Base-by-base conservation (phyloP, 2,888 invertebrate genomes). In the Cantharis rustica region DNA sequence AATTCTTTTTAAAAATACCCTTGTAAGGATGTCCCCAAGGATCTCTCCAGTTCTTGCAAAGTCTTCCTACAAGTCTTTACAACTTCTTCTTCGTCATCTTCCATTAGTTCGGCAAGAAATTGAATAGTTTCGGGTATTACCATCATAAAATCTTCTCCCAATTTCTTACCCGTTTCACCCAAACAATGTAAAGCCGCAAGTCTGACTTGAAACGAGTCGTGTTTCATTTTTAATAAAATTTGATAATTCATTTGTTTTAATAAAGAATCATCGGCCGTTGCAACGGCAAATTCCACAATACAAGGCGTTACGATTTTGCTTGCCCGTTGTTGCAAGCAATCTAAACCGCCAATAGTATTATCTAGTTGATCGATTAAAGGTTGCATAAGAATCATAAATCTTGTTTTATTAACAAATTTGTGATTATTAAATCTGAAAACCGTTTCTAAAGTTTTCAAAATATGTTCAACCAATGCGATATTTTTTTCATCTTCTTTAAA, bases 181-280 rank as follows among this genome's bases (percentile, higher is more conserved):
- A 96, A 89, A 79, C 93, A 93, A 80, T 93, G 91, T 62, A 97
- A 89, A 0, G 95, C 92, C 71, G 91, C 90, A 70, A 95, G 89
- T 73, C 96, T 91, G 85, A 96, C 94, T 85, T 93, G 91, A 0
- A 95, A 91, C 77, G 92, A 92, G 80, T 92, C 91, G 83, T 95
- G 93, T 78, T 96, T 91, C 0, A 96, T 95, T 89, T 98, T 98
- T 80, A 97, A 89, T 73, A 98, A 88, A 79, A 97, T 92, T 86
- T 97, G 96, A 87, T 97, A 96, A 86, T 97, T 96, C 79, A 98
- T 89, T 82, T 95, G 92, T 85, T 97, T 97, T 95, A 97, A 97
- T 26, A 96, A 88, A 0, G 95, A 92, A 86, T 98, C 97, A 84
- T 96, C 97, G 2, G 93, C 94, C 1, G 93, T 93, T 0, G 95